Conservation (phyloP, 2,113 vertebrate species). For the Corythoichthys intestinalis region DNA sequence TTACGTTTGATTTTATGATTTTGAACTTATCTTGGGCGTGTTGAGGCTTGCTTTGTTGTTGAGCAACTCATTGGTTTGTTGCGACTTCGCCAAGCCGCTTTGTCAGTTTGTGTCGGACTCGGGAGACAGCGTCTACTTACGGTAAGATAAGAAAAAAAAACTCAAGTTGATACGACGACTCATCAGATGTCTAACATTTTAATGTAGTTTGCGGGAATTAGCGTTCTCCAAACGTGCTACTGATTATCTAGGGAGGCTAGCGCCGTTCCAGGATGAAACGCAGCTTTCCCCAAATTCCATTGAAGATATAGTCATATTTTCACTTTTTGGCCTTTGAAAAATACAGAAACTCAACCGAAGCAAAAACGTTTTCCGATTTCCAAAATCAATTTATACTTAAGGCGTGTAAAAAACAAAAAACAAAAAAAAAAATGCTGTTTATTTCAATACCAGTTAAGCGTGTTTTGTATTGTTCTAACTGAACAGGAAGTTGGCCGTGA, state of each 20-base stretch:
- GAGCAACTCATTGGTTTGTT: constrained; percentile 2
- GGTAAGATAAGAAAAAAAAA: not conserved
- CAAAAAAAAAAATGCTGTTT: not conserved
- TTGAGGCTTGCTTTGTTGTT: constrained; percentile 11
- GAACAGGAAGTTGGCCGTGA: not conserved
- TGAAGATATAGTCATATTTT: not conserved
- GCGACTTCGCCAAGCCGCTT: not conserved
- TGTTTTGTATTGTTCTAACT: not conserved
- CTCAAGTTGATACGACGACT: not conserved
- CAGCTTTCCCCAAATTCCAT: not conserved
- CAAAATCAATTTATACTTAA: fast-evolving
- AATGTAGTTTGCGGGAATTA: not conserved
- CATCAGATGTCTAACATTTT: not conserved
- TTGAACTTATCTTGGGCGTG: not conserved
- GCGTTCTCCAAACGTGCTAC: constrained; percentile 30
- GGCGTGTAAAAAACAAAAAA: not conserved
- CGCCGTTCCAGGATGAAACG: not conserved
- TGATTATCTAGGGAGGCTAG: not conserved
- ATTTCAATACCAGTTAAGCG: not conserved
- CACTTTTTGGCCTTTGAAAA: fast-evolving
- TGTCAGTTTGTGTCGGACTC: not conserved
- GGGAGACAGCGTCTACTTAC: not conserved
- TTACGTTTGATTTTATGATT: not conserved
- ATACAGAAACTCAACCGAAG: not conserved
- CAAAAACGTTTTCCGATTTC: not conserved